These are phyloP conservation scores for Erebia aethiops DNA, from an alignment of 2,888 invertebrate genomes.

Conservation along the genomic window DNA sequence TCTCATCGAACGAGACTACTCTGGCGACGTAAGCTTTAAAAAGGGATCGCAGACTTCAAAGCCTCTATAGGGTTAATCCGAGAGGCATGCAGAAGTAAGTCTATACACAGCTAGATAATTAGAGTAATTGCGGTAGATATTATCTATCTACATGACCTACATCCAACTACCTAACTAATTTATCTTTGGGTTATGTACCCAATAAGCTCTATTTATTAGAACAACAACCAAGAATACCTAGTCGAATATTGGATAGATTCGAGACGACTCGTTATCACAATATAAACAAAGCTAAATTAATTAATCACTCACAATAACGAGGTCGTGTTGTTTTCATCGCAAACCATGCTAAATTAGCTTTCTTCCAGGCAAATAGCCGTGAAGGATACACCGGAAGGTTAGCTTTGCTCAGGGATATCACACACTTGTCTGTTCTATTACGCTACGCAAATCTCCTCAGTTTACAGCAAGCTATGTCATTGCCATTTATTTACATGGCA, in stretches of 20 bases:
- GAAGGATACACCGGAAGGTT: constrained; percentile 25
- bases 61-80: too few relatives aligned
- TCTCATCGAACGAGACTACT: too few relatives aligned
- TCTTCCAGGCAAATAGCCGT: constrained; percentile 58
- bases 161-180: background rate
- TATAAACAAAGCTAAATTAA: constrained; percentile 53
- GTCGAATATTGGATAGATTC: background rate
- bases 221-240: background rate
- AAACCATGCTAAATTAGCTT: constrained; percentile 56
- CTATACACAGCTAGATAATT: too few relatives aligned
- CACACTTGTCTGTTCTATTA: constrained; percentile 15
- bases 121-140: too few relatives aligned
- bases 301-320: constrained; percentile 59
- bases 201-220: background rate
- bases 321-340: constrained; percentile 46
- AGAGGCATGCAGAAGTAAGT: too few relatives aligned
- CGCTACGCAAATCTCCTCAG: background rate
- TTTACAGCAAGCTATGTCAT: too few relatives aligned
- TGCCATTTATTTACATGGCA: too few relatives aligned
- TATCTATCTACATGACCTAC: background rate
- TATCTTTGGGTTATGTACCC: background rate
- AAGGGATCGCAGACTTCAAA: too few relatives aligned
- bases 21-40: too few relatives aligned
- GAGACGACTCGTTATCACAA: constrained; percentile 37
- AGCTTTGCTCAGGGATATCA: constrained; percentile 12